phyloP scores from a whole-genome alignment of 1,140 invertebrate species.

The Meloidogyne hapla region DNA sequence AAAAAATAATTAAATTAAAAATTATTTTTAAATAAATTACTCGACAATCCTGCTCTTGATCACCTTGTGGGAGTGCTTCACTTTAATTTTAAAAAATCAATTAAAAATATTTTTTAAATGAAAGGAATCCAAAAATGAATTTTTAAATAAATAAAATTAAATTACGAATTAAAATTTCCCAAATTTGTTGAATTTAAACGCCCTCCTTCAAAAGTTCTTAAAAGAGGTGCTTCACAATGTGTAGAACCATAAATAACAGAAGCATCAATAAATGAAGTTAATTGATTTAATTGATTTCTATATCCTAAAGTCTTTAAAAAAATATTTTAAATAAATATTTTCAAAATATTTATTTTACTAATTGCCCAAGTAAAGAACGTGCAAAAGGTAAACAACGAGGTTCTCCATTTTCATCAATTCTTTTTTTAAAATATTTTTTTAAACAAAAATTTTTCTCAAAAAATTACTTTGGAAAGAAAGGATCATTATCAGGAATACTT shows the following conservation, averaged over 20 bases:
- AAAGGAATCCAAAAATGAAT: too few species aligned
- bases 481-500: slow-evolving; percentile 48
- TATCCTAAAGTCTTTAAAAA: neutral
- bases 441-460: neutral
- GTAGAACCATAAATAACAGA: slow-evolving; percentile 80
- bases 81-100: neutral
- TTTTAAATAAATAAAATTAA: too few species aligned
- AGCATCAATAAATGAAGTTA: slow-evolving; percentile 79
- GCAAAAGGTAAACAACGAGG: slow-evolving; percentile 87
- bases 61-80: slow-evolving; percentile 50
- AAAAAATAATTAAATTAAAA: too few species aligned
- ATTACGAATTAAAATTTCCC: slow-evolving; percentile 45
- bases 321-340: slow-evolving; percentile 30
- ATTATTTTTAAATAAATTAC: neutral
- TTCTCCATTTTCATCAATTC: slow-evolving; percentile 72
- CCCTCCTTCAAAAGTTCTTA: slow-evolving; percentile 68
- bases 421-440: neutral
- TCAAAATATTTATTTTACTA: slow-evolving; percentile 29
- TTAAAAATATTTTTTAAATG: too few species aligned
- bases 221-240: slow-evolving; percentile 73
- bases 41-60: slow-evolving; percentile 59
- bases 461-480: slow-evolving; percentile 66
- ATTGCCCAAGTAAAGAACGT: slow-evolving; percentile 82
- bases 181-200: slow-evolving; percentile 51
- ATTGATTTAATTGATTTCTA: slow-evolving; percentile 58